Evolutionary conservation across 2,113 vertebrate genomes (phyloP), one percentile per base, ranked within the genome.

Genomic region (Xenopus borealis): DNA sequence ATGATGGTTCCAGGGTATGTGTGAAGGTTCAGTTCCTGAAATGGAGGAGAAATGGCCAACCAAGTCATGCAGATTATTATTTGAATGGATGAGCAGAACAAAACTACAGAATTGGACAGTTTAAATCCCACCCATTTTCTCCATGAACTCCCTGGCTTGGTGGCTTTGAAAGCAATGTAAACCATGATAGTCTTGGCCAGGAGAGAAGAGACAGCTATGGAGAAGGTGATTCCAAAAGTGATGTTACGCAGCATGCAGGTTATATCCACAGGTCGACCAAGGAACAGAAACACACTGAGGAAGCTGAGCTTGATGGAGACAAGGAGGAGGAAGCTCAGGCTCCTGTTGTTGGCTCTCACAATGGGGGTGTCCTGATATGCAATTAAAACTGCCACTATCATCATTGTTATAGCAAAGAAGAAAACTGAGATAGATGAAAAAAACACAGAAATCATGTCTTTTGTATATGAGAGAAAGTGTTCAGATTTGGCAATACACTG

Each of bases 171-270:
- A 10, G 79, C 79, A 1, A 66, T 16, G 7, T 55, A 65, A 10
- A 92, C 89, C 7, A 82, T 88, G 69, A 90, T 79, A n/a, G 87
- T 92, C 83, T 90, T 92, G 45, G 86, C 86, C 64, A 91, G 72
- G 44, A 92, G 80, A 78, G 89, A 92, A 27, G 76, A 78, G 87
- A 77, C 50, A 7, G 74, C 59, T 61, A 61, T 61, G 58, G 53
- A 55, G 53, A 55, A 55, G 53, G 53, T 55, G 53, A 55, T 55
- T 55, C 53, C 53, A 55, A 55, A 55, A 55, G 53, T 55, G 53
- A 55, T 55, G 14, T 17, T 55, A 9, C 53, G 53, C 17, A 55
- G 17, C 53, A 55, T 55, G 53, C 53, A 55, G 53, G 53, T 55
- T 55, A 55, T 55, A 55, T 55, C 53, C 53, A 55, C 53, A 55